A percentile compares a stretch with the other conserved stretches of the same genome.
phyloP scores from a whole-genome alignment of 1,140 invertebrate species.

The Bactericera cockerelli region DNA sequence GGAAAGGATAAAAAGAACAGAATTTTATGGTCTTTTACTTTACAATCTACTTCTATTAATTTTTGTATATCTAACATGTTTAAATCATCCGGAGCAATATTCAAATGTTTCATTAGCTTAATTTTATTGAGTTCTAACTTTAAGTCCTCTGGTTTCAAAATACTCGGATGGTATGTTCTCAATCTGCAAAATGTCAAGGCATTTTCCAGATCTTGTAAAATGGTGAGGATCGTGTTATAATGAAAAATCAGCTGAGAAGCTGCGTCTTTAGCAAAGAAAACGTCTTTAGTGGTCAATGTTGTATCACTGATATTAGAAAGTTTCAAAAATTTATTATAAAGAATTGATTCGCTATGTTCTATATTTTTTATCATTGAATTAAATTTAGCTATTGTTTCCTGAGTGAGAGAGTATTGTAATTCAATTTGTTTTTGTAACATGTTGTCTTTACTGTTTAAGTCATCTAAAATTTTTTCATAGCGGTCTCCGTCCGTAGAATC shows the following conservation, averaged over 20 bases:
- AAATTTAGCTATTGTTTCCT: neutral
- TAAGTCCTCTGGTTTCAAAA: neutral
- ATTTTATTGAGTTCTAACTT: neutral
- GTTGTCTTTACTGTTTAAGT: neutral
- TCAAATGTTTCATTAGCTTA: neutral
- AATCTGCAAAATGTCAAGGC: neutral
- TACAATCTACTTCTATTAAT: neutral
- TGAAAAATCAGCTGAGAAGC: neutral
- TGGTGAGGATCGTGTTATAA: neutral
- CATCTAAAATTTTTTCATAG: conserved; percentile 10
- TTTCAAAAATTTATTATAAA: neutral
- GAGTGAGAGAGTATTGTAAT: neutral
- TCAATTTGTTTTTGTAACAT: conserved; percentile 4
- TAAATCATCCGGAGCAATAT: neutral
- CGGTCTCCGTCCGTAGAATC: neutral
- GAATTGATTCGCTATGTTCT: neutral
- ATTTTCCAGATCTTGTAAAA: neutral
- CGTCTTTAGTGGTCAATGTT: neutral
- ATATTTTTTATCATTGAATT: neutral
- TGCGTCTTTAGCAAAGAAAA: neutral
- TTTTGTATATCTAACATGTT: neutral
- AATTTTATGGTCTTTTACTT: neutral
- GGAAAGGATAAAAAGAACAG: neutral
- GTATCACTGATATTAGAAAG: neutral
- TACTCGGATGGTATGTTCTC: neutral